Evolutionary conservation across 2,797 vertebrate genomes (phyloP).

Genomic region (Gallinago stenura): DNA sequence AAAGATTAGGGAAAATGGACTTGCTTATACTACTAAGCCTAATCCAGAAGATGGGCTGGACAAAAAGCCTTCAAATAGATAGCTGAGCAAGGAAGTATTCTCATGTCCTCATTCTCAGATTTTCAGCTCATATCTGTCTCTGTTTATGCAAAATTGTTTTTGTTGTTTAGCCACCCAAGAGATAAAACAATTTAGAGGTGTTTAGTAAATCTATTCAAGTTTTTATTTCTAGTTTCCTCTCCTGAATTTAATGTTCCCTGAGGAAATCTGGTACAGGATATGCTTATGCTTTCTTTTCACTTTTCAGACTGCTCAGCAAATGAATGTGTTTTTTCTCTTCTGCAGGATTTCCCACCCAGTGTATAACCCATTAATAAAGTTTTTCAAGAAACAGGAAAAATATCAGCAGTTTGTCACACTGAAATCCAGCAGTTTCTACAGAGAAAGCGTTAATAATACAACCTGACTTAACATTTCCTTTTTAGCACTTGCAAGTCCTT

Average conservation of each 20-base stretch:
- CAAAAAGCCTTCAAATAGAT: background rate
- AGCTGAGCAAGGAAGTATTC: background rate
- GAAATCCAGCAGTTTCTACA: background rate
- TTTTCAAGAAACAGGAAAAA: constrained; percentile 7
- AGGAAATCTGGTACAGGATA: constrained; percentile 23
- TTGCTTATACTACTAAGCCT: background rate
- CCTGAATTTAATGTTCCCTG: constrained; percentile 26
- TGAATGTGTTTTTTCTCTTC: background rate
- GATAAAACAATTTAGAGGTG: background rate
- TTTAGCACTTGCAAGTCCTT: background rate
- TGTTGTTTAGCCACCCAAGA: background rate
- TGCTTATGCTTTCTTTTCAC: constrained; percentile 15
- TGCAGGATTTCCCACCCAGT: background rate
- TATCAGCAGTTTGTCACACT: background rate
- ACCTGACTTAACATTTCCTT: background rate
- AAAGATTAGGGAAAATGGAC: background rate
- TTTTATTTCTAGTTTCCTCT: constrained; percentile 33
- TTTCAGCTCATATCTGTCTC: background rate
- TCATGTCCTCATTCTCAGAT: background rate
- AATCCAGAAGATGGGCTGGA: background rate
- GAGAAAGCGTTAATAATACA: background rate
- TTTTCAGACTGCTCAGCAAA: constrained; percentile 36
- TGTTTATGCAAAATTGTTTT: background rate
- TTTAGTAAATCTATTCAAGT: background rate
- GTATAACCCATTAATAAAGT: background rate